phyloP scores from a whole-genome alignment of 1,140 invertebrate species.

The Maconellicoccus hirsutus region DNA sequence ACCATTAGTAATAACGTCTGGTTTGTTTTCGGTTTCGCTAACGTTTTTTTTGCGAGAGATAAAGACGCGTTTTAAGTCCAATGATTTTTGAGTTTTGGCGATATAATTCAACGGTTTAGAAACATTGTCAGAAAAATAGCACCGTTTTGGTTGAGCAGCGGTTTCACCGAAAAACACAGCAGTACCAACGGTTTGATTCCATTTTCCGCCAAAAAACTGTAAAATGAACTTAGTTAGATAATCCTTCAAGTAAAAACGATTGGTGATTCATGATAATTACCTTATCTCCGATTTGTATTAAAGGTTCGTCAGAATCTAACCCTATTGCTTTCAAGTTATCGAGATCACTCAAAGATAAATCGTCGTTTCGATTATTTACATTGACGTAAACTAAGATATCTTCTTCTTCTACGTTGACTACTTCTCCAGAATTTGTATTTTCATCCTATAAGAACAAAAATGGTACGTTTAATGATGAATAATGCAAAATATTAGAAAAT shows the following conservation, averaged over 20 bases:
- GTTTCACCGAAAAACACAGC: constrained; percentile 29
- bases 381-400: constrained; percentile 30
- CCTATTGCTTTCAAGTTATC: constrained; percentile 28
- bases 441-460: not conserved
- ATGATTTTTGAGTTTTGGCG: constrained; percentile 28
- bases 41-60: constrained; percentile 30
- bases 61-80: constrained; percentile 29
- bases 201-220: constrained; percentile 29
- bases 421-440: not conserved
- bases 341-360: constrained; percentile 25
- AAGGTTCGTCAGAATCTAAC: constrained; percentile 28
- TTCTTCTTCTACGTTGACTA: constrained; percentile 26
- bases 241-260: constrained; percentile 4
- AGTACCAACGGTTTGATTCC: constrained; percentile 29
- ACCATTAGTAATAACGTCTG: no score
- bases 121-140: constrained; percentile 27
- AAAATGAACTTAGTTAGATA: constrained; percentile 19
- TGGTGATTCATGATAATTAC: constrained; percentile 25
- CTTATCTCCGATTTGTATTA: constrained; percentile 29
- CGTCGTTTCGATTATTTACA: constrained; percentile 28
- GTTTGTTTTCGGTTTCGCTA: no score
- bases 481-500: no score
- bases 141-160: not conserved
- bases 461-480: no score
- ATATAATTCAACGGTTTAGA: constrained; percentile 25